phyloP scores from a whole-genome alignment of 2,888 invertebrate species.

The Drosophila buzzatii region DNA sequence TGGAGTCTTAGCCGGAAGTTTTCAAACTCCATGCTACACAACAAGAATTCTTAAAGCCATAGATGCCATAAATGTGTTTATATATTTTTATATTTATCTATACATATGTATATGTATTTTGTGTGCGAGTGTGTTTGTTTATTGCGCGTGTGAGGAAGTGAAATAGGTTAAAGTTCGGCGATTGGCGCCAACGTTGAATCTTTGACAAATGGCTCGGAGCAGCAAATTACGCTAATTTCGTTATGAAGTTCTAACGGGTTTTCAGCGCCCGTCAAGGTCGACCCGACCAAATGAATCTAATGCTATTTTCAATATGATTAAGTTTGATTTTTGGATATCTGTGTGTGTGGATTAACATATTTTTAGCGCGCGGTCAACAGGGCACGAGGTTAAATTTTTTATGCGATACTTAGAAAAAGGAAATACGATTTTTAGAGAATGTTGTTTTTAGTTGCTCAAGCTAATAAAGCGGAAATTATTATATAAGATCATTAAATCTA shows the following conservation, averaged over 20 bases:
- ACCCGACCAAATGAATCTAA: conserved; percentile 37
- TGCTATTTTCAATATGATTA: conserved; percentile 35
- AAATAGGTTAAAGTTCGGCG: conserved; percentile 79
- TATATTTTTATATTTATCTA: conserved; percentile 15
- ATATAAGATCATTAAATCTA: conserved; percentile 13
- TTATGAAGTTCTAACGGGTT: conserved; percentile 64
- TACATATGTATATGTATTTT: background rate
- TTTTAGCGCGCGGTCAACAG: conserved; percentile 73
- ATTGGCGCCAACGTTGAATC: conserved; percentile 55
- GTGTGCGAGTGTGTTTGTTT: conserved; percentile 11
- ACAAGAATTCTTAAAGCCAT: conserved; percentile 56
- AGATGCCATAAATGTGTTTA: background rate
- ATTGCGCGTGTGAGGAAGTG: conserved; percentile 67
- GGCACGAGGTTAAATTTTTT: conserved; percentile 73
- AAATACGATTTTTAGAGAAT: conserved; percentile 60
- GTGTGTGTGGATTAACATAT: conserved; percentile 58
- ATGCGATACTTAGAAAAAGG: conserved; percentile 57
- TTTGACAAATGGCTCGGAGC: conserved; percentile 51
- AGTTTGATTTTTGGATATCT: background rate
- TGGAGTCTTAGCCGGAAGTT: conserved; percentile 62
- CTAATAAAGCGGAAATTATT: conserved; percentile 58
- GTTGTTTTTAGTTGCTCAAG: conserved; percentile 38
- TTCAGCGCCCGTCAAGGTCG: conserved; percentile 53
- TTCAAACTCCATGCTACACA: conserved; percentile 15
- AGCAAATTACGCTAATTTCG: conserved; percentile 56